Percentiles rank a stretch among this genome's conserved stretches.
Evolutionary conservation across 1,140 invertebrate species (phyloP).

Genomic region (Aphelenchoides fujianensis): DNA sequence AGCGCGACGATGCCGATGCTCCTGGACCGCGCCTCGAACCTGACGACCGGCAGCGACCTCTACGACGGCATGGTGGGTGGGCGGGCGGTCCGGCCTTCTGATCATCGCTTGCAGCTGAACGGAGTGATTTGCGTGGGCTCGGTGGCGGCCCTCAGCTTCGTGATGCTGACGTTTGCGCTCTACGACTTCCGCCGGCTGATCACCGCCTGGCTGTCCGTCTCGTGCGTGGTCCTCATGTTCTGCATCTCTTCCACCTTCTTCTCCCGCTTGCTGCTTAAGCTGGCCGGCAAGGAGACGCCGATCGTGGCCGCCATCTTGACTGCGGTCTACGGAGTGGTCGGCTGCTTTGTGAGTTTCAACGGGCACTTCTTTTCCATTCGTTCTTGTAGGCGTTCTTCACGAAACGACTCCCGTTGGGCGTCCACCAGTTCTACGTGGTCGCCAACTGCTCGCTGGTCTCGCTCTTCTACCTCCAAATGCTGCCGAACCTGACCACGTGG

Average conservation of each 20-base stretch:
- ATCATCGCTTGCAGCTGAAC: slow-evolving; percentile 40
- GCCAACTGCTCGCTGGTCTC: slow-evolving; percentile 54
- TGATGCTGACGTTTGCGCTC: slow-evolving; percentile 47
- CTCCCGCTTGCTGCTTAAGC: no score
- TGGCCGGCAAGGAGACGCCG: no score
- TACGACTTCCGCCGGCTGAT: slow-evolving; percentile 44
- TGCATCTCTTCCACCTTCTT: slow-evolving; percentile 38
- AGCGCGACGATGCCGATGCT: slow-evolving; percentile 25
- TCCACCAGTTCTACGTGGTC: slow-evolving; percentile 53
- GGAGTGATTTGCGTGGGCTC: slow-evolving; percentile 40
- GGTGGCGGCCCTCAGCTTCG: slow-evolving; percentile 45
- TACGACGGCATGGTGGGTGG: slow-evolving; percentile 46
- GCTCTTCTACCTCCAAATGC: slow-evolving; percentile 47
- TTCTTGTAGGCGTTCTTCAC: slow-evolving; percentile 41
- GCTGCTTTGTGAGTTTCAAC: slow-evolving; percentile 28
- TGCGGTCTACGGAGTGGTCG: slow-evolving; percentile 39
- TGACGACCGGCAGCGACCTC: slow-evolving; percentile 41
- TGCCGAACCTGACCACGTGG: slow-evolving; percentile 53
- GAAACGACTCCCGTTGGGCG: slow-evolving; percentile 18
- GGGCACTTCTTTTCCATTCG: slow-evolving; percentile 1
- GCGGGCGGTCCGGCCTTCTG: not conserved
- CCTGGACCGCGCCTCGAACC: slow-evolving; percentile 29
- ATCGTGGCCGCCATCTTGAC: slow-evolving; percentile 15
- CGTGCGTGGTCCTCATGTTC: slow-evolving; percentile 43
- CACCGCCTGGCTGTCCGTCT: slow-evolving; percentile 43